Evolutionary conservation across 2,797 vertebrate genomes (phyloP).

Genomic region (Platalea minor): DNA sequence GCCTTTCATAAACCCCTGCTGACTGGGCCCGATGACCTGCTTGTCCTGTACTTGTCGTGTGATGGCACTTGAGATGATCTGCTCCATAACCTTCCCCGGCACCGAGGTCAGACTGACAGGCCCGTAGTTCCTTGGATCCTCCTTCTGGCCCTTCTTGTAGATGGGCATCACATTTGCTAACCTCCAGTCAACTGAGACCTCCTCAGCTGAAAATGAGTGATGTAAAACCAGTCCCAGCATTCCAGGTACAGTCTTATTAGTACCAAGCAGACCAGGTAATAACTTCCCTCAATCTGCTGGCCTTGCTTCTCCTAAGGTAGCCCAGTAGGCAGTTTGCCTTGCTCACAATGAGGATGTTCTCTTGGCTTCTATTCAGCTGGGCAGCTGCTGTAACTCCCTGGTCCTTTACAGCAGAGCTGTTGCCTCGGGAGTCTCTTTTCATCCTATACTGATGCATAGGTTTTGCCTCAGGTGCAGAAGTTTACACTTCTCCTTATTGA

Average conservation of each 20-base stretch:
- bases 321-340: not conserved
- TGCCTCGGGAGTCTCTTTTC: not conserved
- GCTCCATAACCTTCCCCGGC: not conserved
- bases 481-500: not conserved
- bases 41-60: not conserved
- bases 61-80: too few species aligned
- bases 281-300: not conserved
- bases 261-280: not conserved
- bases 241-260: not conserved
- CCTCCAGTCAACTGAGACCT: not conserved
- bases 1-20: not conserved
- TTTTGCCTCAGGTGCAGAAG: not conserved
- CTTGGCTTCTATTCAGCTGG: not conserved
- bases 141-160: not conserved
- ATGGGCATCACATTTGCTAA: not conserved
- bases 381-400: not conserved
- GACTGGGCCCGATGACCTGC: not conserved
- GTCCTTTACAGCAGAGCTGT: not conserved
- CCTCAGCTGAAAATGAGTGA: not conserved
- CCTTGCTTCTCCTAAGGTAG: not conserved
- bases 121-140: not conserved
- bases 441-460: not conserved
- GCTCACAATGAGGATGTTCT: not conserved
- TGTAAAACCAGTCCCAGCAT: not conserved
- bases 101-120: not conserved